These are phyloP conservation scores for Pollenia labialis DNA, from an alignment of 2,888 invertebrate species.

Conservation along the genomic window DNA sequence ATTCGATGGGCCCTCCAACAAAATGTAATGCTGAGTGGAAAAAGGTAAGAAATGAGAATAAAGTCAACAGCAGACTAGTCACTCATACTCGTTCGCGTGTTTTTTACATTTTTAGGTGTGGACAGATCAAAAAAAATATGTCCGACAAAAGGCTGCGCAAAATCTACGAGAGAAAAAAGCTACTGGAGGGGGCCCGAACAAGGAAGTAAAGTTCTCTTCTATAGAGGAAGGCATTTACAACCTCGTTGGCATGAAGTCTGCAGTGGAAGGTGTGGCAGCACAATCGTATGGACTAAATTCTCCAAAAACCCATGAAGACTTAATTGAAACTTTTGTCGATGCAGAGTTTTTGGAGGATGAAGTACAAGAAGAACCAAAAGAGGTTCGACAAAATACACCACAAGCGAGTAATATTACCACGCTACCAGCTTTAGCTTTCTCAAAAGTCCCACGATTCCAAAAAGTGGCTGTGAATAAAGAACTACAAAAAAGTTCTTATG, in stretches of 20 bases:
- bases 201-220: neutral
- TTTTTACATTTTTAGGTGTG: conserved; percentile 8
- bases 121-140: conserved; percentile 27
- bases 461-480: neutral
- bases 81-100: neutral
- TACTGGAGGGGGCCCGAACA: neutral
- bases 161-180: neutral
- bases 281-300: too few species aligned
- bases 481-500: neutral
- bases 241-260: too few species aligned
- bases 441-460: neutral
- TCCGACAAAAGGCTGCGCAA: conserved; percentile 4
- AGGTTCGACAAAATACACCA: too few species aligned
- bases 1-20: too few species aligned
- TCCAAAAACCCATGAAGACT: too few species aligned
- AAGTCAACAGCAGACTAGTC: neutral
- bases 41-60: neutral
- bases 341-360: neutral
- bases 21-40: too few species aligned
- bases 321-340: neutral
- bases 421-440: neutral
- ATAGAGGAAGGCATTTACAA: too few species aligned
- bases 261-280: too few species aligned
- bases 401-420: too few species aligned
- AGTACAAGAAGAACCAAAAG: too few species aligned